These are phyloP conservation scores for Stictonetta naevosa DNA, from an alignment of 2,113 vertebrate genomes.

Conservation along the genomic window DNA sequence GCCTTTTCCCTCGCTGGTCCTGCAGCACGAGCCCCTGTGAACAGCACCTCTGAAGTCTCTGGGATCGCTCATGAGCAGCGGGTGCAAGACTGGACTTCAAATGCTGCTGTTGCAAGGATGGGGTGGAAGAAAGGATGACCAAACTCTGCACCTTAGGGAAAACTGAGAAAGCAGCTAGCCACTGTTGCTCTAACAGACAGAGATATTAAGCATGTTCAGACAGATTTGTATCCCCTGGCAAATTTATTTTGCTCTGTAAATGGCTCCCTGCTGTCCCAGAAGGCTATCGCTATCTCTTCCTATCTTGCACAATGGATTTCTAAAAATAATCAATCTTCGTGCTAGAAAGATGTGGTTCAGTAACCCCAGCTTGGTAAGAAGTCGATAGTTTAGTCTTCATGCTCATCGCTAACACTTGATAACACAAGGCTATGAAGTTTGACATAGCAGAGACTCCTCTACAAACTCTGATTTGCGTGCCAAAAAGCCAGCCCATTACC, in stretches of 20 bases:
- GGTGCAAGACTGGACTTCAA: not conserved
- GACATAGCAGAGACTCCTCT: constrained; percentile 26
- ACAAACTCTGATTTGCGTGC: constrained; percentile 60
- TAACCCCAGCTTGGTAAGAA: not conserved
- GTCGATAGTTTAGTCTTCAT: constrained; percentile 41
- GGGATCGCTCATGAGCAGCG: not conserved
- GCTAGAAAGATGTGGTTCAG: not conserved
- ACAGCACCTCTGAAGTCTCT: not conserved
- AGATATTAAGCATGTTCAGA: constrained; percentile 49
- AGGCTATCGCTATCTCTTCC: not conserved
- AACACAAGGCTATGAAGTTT: constrained; percentile 35
- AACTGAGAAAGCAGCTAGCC: not conserved
- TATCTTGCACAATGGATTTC: constrained; percentile 48
- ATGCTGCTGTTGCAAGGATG: not conserved
- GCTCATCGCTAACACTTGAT: constrained; percentile 26
- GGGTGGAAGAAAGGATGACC: not conserved
- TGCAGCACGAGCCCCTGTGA: not conserved
- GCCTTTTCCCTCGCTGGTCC: constrained; percentile 5
- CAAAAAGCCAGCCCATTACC: constrained; percentile 58
- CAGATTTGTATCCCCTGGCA: constrained; percentile 30
- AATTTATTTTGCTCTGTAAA: constrained; percentile 37
- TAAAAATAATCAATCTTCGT: constrained; percentile 27
- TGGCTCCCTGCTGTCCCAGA: constrained; percentile 24
- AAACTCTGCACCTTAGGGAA: not conserved
- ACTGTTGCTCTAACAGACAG: constrained; percentile 36